A percentile compares a stretch with the other conserved stretches of the same genome.
These are phyloP conservation scores for Odontamblyopus lacepedii DNA, from an alignment of 2,797 vertebrate species.

Conservation along the genomic window DNA sequence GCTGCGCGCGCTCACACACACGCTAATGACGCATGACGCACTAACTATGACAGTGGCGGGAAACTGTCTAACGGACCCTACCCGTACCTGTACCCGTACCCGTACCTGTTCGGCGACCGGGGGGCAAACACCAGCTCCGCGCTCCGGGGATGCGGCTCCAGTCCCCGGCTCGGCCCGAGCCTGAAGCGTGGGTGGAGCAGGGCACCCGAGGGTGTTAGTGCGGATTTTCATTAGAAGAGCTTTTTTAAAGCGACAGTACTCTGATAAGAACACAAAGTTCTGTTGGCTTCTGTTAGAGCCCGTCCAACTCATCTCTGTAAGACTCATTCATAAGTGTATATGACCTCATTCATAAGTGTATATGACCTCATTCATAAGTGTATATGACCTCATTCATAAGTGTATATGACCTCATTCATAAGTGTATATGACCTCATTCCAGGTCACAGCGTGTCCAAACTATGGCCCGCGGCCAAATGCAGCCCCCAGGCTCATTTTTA, in stretches of 20 bases:
- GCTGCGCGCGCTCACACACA: not conserved
- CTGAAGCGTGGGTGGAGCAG: constrained; percentile 12
- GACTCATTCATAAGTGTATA: too few relatives aligned
- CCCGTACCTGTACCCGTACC: not conserved
- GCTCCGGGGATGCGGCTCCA: constrained; percentile 35
- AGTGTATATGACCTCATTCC: not conserved
- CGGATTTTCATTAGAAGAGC: constrained; percentile 64
- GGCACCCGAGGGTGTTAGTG: constrained; percentile 23
- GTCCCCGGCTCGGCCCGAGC: constrained; percentile 29
- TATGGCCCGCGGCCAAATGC: too few relatives aligned
- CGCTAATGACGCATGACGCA: not conserved
- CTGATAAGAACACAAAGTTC: not conserved
- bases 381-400: not conserved
- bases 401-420: too few relatives aligned
- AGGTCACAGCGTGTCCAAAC: not conserved
- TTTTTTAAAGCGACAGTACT: constrained; percentile 72
- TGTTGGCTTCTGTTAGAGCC: not conserved
- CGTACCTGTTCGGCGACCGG: not conserved
- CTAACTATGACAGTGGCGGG: not conserved
- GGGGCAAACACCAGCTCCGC: constrained; percentile 1
- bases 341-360: too few relatives aligned
- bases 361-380: too few relatives aligned
- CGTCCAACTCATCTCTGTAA: too few relatives aligned
- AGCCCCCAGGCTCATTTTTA: too few relatives aligned
- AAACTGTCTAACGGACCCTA: not conserved